phyloP scores from a whole-genome alignment of 30 jellyfish, hydroid and myxozoan genomes.

The Cassiopea xamachana region DNA sequence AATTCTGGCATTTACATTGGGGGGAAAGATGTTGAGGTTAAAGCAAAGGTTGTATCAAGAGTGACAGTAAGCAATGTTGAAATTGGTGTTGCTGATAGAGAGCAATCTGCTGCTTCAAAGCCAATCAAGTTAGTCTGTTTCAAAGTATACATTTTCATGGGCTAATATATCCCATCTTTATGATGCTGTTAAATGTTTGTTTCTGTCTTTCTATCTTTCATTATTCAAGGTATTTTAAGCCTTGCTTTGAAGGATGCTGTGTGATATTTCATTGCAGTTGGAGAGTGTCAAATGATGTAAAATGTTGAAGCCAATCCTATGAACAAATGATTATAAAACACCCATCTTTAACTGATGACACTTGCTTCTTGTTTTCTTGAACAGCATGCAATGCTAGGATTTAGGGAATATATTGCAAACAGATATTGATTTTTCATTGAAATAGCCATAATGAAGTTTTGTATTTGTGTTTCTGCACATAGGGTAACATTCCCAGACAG shows the following conservation, averaged over 20 bases:
- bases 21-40: constrained; percentile 63
- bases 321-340: constrained; percentile 10
- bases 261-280: too few species aligned
- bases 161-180: neutral
- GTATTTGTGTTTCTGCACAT: neutral
- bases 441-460: too few species aligned
- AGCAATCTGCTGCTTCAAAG: constrained; percentile 77
- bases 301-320: constrained; percentile 67
- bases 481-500: constrained; percentile 85
- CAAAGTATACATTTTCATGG: neutral
- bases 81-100: constrained; percentile 88
- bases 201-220: neutral
- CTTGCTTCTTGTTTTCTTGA: too few species aligned
- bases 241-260: too few species aligned
- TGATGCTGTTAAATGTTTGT: neutral
- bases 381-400: too few species aligned
- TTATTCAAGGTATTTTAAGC: too few species aligned
- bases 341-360: constrained; percentile 41
- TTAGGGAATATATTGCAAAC: too few species aligned
- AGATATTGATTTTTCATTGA: neutral
- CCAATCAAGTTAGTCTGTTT: constrained; percentile 41
- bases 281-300: constrained; percentile 61
- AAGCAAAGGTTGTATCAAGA: constrained; percentile 86
- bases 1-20: constrained; percentile 59
- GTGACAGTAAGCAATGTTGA: constrained; percentile 88